Evolutionary conservation across 2,113 vertebrate species (phyloP).

Genomic region (Neodon shergylaensis): DNA sequence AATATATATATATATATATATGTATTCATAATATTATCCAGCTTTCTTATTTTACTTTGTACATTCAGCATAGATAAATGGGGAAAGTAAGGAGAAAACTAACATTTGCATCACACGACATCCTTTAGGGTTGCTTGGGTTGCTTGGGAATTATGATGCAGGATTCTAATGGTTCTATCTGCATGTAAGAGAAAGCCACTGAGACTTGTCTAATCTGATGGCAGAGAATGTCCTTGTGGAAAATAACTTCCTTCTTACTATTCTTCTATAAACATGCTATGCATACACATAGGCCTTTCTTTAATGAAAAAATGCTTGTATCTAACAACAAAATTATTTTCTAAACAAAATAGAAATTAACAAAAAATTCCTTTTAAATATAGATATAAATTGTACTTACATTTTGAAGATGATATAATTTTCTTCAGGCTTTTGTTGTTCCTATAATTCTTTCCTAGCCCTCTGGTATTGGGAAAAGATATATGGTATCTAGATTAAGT

Average conservation of each 20-base stretch:
- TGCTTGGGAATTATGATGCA: neutral
- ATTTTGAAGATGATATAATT: neutral
- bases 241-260: neutral
- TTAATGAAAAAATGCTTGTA: neutral
- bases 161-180: neutral
- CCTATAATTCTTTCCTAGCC: slow-evolving; percentile 12
- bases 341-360: neutral
- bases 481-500: neutral
- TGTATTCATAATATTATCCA: neutral
- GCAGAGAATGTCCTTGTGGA: neutral
- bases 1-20: neutral
- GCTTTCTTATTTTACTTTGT: neutral
- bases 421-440: neutral
- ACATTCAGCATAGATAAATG: neutral
- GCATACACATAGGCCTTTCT: neutral
- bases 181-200: neutral
- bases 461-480: slow-evolving; percentile 50
- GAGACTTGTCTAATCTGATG: slow-evolving; percentile 18
- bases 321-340: neutral
- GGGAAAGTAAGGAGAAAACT: neutral
- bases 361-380: neutral
- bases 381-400: slow-evolving; percentile 9
- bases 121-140: neutral
- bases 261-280: neutral
- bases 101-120: neutral